phyloP scores from a whole-genome alignment of 2,113 vertebrate species.

The Tympanuchus pallidicinctus region DNA sequence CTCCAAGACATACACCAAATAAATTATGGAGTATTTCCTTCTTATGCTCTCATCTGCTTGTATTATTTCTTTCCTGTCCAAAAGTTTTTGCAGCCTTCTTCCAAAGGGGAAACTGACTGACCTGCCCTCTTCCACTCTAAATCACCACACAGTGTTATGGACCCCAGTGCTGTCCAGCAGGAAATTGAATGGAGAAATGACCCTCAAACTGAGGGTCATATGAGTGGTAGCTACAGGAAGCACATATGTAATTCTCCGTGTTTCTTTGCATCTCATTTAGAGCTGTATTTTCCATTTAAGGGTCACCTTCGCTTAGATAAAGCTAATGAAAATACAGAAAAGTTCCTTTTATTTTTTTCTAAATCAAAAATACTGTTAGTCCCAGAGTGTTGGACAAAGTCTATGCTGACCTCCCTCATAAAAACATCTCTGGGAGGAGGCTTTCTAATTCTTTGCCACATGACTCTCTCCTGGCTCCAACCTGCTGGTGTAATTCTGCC shows the following conservation, averaged over 20 bases:
- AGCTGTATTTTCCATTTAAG: background rate
- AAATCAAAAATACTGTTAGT: background rate
- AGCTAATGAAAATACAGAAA: background rate
- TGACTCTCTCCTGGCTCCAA: background rate
- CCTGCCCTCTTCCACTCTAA: background rate
- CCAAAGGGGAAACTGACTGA: background rate
- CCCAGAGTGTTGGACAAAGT: background rate
- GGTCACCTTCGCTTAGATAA: background rate
- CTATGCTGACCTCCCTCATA: background rate
- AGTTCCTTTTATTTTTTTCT: background rate
- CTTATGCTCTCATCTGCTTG: background rate
- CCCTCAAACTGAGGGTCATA: background rate
- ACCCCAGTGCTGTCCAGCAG: background rate
- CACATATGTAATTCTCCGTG: background rate
- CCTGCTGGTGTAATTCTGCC: background rate
- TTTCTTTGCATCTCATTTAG: background rate
- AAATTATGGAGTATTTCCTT: conserved; percentile 9
- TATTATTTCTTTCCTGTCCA: background rate
- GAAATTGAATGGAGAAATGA: background rate
- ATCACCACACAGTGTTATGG: background rate
- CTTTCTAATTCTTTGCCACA: background rate
- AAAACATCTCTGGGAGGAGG: background rate
- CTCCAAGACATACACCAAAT: background rate
- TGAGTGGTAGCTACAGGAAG: background rate
- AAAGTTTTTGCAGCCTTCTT: background rate